Conservation (phyloP, 2,888 invertebrate genomes). For the Cryptocephalus moraei region DNA sequence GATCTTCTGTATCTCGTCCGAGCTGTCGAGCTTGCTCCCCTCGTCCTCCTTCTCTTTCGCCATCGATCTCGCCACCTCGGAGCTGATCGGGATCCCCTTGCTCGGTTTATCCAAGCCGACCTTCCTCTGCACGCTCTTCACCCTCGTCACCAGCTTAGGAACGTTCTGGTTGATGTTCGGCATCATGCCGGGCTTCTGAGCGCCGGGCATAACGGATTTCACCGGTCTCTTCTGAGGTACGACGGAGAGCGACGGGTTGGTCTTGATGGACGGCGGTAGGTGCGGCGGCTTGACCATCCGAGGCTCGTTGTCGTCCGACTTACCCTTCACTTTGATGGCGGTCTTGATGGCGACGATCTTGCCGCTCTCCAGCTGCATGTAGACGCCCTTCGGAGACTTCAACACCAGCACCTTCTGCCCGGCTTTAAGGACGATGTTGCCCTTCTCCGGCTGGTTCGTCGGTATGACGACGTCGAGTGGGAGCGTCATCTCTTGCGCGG, state of each 20-base stretch:
- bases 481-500: constrained; percentile 69
- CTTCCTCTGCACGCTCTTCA: constrained; percentile 28
- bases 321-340: constrained; percentile 56
- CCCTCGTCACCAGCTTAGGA: constrained; percentile 32
- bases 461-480: constrained; percentile 86
- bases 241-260: constrained; percentile 50
- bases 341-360: constrained; percentile 89
- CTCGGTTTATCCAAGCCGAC: background rate
- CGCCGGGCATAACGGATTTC: constrained; percentile 26
- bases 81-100: constrained; percentile 25
- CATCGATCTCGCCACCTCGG: constrained; percentile 24
- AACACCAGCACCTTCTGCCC: constrained; percentile 91
- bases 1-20: constrained; percentile 21
- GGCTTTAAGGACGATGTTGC: constrained; percentile 83
- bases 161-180: constrained; percentile 32
- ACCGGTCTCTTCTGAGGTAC: constrained; percentile 39
- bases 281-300: constrained; percentile 26
- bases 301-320: constrained; percentile 16
- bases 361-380: constrained; percentile 89
- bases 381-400: constrained; percentile 91
- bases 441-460: constrained; percentile 80
- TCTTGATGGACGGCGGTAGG: constrained; percentile 40
- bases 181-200: constrained; percentile 30
- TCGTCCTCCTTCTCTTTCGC: constrained; percentile 14
- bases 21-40: constrained; percentile 3